Conservation (phyloP, 1,140 invertebrate genomes). For the Cydia amplana region DNA sequence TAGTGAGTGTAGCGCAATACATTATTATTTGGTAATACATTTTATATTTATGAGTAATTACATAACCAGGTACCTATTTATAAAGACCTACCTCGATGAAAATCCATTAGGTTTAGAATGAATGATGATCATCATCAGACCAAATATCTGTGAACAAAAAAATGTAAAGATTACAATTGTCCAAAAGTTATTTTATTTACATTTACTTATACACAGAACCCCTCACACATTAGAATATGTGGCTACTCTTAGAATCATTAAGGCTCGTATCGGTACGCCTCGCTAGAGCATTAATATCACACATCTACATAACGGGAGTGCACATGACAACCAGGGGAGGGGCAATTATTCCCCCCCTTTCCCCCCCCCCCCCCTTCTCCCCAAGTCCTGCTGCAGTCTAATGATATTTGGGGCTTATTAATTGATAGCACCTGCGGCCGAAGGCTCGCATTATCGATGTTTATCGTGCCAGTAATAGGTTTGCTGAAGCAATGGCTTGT, state of each 20-base stretch:
- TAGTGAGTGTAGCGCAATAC: too few species aligned
- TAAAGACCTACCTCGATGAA: too few species aligned
- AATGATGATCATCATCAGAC: too few species aligned
- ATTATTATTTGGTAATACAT: too few species aligned
- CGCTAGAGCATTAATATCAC: slow-evolving; percentile 32
- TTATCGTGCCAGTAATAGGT: slow-evolving; percentile 63
- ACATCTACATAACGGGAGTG: slow-evolving; percentile 52
- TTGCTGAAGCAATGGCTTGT: slow-evolving; percentile 54
- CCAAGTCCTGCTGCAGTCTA: slow-evolving; percentile 33
- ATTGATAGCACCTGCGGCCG: slow-evolving; percentile 69
- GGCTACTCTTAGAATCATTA: not conserved
- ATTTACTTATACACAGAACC: not conserved
- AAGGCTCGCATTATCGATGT: slow-evolving; percentile 67
- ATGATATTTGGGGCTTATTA: slow-evolving; percentile 49
- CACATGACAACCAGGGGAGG: slow-evolving; percentile 44
- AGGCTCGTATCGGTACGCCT: slow-evolving; percentile 3
- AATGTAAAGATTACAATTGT: not conserved
- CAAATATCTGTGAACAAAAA: too few species aligned
- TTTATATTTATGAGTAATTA: too few species aligned
- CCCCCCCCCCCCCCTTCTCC: slow-evolving; percentile 37
- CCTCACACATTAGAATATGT: not conserved
- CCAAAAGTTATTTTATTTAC: not conserved
- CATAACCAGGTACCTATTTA: too few species aligned
- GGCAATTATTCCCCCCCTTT: slow-evolving; percentile 39
- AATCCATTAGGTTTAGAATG: too few species aligned